Conservation (phyloP, 2,888 invertebrate species). For the Aspidiotus destructor region DNA sequence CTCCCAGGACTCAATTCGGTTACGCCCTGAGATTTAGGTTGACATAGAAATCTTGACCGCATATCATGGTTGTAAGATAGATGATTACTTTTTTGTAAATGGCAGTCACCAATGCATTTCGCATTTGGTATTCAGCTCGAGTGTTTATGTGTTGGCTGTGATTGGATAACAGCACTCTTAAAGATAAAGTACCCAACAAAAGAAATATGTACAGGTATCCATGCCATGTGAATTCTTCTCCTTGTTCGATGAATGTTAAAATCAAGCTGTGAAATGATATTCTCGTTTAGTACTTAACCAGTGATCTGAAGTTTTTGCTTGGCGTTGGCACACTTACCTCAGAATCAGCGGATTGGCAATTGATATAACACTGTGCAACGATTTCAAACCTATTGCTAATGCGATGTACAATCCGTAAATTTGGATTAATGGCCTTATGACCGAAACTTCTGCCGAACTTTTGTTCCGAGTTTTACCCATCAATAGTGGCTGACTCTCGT, state of each 20-base stretch:
- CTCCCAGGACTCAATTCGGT: too few species aligned
- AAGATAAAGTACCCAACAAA: constrained; percentile 46
- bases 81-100: constrained; percentile 46
- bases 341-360: constrained; percentile 83
- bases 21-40: too few species aligned
- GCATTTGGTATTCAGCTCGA: constrained; percentile 49
- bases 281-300: too few species aligned
- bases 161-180: constrained; percentile 48
- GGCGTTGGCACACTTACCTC: constrained; percentile 49
- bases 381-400: constrained; percentile 49
- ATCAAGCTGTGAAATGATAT: too few species aligned
- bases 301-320: too few species aligned
- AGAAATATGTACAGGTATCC: constrained; percentile 49
- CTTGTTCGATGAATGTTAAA: constrained; percentile 22
- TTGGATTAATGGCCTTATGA: too few species aligned
- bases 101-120: constrained; percentile 47
- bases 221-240: constrained; percentile 45
- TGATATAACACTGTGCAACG: constrained; percentile 71
- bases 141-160: constrained; percentile 50
- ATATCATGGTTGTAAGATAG: too few species aligned
- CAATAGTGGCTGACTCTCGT: too few species aligned
- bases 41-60: too few species aligned
- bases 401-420: too few species aligned
- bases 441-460: too few species aligned
- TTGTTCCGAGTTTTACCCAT: too few species aligned